phyloP scores from a whole-genome alignment of 1,140 invertebrate genomes.

The Neodiprion pinetum region DNA sequence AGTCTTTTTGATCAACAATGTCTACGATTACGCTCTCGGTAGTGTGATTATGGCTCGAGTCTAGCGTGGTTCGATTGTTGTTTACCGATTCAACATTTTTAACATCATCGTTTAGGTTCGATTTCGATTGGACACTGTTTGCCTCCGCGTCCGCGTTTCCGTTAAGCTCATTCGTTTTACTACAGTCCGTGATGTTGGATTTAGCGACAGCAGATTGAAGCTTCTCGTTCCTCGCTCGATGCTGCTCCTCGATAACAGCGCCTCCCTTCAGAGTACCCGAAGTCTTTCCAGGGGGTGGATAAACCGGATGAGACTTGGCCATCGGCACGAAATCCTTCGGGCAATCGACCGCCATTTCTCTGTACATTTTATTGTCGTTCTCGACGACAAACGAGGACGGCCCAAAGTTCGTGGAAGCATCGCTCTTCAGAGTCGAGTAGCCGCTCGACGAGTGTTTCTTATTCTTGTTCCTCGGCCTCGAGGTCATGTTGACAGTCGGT shows the following conservation, averaged over 20 bases:
- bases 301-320: conserved; percentile 76
- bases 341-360: conserved; percentile 79
- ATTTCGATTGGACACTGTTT: too few relatives aligned
- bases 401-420: conserved; percentile 59
- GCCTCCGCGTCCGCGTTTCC: background rate
- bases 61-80: background rate
- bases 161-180: background rate
- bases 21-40: conserved; percentile 32
- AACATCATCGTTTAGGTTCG: background rate
- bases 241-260: conserved; percentile 27
- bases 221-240: conserved; percentile 13
- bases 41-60: conserved; percentile 21
- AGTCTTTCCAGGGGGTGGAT: conserved; percentile 66
- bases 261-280: conserved; percentile 41
- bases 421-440: conserved; percentile 59
- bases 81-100: conserved; percentile 20
- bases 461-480: conserved; percentile 45
- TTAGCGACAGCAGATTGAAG: background rate
- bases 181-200: background rate
- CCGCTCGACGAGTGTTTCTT: conserved; percentile 55
- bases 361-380: conserved; percentile 56
- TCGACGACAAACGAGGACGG: conserved; percentile 53
- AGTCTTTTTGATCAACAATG: conserved; percentile 43
- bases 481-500: conserved; percentile 36
- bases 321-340: conserved; percentile 78